Conservation (phyloP, 2,797 vertebrate species). For the Lateolabrax maculatus region DNA sequence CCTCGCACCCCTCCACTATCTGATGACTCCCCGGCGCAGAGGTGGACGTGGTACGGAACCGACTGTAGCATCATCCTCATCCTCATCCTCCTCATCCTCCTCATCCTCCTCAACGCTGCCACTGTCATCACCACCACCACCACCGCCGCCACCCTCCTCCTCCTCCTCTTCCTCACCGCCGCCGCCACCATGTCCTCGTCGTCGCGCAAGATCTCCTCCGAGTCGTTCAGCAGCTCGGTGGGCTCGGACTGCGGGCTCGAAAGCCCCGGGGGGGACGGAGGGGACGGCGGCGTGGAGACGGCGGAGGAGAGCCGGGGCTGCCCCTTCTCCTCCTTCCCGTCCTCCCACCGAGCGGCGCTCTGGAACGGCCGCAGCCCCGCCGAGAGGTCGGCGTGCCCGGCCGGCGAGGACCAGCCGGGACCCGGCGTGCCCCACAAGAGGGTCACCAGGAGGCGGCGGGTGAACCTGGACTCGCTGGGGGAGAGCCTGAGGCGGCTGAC, state of each 20-base stretch:
- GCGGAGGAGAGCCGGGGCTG: conserved; percentile 79
- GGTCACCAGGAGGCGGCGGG: conserved; percentile 89
- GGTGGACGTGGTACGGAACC: conserved; percentile 77
- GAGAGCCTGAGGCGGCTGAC: conserved; percentile 95
- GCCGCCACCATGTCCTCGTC: conserved; percentile 85
- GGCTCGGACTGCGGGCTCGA: conserved; percentile 93
- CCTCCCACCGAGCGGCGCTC: conserved; percentile 87
- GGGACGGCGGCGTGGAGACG: conserved; percentile 75
- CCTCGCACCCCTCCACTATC: conserved; percentile 63
- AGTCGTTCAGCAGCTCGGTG: conserved; percentile 97
- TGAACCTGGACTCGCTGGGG: conserved; percentile 96
- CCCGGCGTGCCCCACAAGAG: conserved; percentile 74
- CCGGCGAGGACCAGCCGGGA: conserved; percentile 68
- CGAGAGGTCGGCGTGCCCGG: conserved; percentile 80
- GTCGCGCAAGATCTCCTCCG: conserved; percentile 96
- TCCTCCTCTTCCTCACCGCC: conserved; percentile 56
- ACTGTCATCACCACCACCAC: conserved; percentile 36
- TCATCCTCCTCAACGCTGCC: conserved; percentile 7
- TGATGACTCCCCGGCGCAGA: conserved; percentile 83
- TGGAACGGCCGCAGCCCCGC: conserved; percentile 94
- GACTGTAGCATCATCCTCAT: conserved; percentile 74
- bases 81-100: conserved; percentile 60
- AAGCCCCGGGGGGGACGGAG: conserved; percentile 90
- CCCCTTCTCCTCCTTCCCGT: conserved; percentile 79
- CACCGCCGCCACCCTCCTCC: conserved; percentile 46